A percentile compares a stretch with the other conserved stretches of the same genome.
Conservation (phyloP, 2,888 invertebrate genomes). For the Habrosyne pyritoides region DNA sequence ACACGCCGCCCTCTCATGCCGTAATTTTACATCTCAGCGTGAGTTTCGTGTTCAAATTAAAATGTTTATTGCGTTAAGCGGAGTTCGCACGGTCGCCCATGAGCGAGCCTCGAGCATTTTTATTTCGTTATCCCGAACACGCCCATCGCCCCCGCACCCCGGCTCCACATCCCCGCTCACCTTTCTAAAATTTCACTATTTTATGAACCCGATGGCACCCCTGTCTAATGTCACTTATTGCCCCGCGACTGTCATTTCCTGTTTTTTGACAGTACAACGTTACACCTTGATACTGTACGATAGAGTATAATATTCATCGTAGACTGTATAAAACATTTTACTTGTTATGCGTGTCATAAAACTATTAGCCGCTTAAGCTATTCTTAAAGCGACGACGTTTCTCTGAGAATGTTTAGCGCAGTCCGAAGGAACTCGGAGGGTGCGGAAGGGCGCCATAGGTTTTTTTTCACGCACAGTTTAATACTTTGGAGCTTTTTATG, state of each 20-base stretch:
- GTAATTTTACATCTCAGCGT: slow-evolving; percentile 80
- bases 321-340: slow-evolving; percentile 38
- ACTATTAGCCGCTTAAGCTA: slow-evolving; percentile 82
- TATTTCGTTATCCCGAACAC: slow-evolving; percentile 77
- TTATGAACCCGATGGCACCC: slow-evolving; percentile 70
- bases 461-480: slow-evolving; percentile 60
- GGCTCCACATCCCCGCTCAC: slow-evolving; percentile 43
- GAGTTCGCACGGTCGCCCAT: slow-evolving; percentile 76
- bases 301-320: slow-evolving; percentile 52
- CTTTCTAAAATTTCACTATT: slow-evolving; percentile 65
- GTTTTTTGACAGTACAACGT: slow-evolving; percentile 26
- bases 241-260: slow-evolving; percentile 74
- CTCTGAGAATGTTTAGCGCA: slow-evolving; percentile 64
- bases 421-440: slow-evolving; percentile 52
- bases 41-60: slow-evolving; percentile 82
- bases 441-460: slow-evolving; percentile 69
- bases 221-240: slow-evolving; percentile 75
- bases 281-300: slow-evolving; percentile 43
- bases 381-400: slow-evolving; percentile 73
- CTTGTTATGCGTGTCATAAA: slow-evolving; percentile 81
- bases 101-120: slow-evolving; percentile 68
- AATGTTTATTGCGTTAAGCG: slow-evolving; percentile 82
- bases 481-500: slow-evolving; percentile 66
- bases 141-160: slow-evolving; percentile 56
- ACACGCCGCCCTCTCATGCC: slow-evolving; percentile 64